phyloP scores from a whole-genome alignment of 2,797 vertebrate species.

The Pipistrellus pipistrellus region DNA sequence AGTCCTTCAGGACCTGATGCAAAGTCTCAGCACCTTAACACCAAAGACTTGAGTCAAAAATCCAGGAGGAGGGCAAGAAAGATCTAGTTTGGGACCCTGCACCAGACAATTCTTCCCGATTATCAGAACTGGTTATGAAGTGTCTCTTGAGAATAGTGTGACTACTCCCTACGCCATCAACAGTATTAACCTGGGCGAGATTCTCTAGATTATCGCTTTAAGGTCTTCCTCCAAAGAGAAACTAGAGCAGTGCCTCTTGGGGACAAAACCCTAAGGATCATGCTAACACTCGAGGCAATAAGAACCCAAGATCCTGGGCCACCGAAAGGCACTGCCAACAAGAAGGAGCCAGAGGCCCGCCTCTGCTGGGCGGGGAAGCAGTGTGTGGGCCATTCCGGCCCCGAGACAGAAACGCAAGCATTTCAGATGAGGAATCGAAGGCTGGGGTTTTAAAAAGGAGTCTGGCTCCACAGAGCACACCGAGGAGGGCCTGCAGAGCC shows the following conservation, averaged over 20 bases:
- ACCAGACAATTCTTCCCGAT: constrained; percentile 91
- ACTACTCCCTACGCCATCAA: constrained; percentile 93
- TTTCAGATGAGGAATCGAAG: constrained; percentile 92
- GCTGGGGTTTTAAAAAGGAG: constrained; percentile 94
- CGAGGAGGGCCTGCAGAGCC: constrained; percentile 93
- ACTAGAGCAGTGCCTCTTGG: constrained; percentile 93
- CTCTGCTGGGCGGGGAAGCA: constrained; percentile 90
- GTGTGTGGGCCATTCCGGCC: constrained; percentile 89
- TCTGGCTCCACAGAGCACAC: constrained; percentile 95
- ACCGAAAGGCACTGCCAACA: constrained; percentile 94
- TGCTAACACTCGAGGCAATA: constrained; percentile 93
- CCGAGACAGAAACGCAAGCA: constrained; percentile 91
- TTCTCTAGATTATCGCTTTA: constrained; percentile 94
- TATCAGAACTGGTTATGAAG: constrained; percentile 94
- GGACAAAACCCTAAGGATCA: constrained; percentile 91
- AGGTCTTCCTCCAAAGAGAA: constrained; percentile 95
- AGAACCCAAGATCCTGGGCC: constrained; percentile 93
- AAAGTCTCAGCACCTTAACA: constrained; percentile 93
- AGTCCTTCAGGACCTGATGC: constrained; percentile 93
- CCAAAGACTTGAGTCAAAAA: constrained; percentile 92
- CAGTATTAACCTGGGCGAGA: constrained; percentile 92
- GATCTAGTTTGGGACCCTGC: constrained; percentile 92
- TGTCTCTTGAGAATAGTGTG: constrained; percentile 95
- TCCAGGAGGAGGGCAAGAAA: constrained; percentile 92
- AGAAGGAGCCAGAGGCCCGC: constrained; percentile 92